These are phyloP conservation scores for Tympanoctomys barrerae DNA, from an alignment of 2,797 vertebrate genomes.

Conservation along the genomic window DNA sequence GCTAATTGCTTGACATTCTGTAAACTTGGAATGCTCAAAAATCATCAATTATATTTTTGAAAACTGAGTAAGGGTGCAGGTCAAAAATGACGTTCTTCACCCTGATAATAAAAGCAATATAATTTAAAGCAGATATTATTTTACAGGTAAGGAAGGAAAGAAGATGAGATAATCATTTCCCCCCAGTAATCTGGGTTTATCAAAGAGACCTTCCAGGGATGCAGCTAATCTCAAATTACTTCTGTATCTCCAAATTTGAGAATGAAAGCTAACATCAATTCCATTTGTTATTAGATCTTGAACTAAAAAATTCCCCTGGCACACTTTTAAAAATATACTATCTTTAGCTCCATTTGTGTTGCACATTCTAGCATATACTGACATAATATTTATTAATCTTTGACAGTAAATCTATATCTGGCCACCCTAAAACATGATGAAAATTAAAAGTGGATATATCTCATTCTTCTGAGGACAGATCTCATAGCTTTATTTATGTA, in stretches of 20 bases:
- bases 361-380: not conserved
- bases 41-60: slow-evolving; percentile 67
- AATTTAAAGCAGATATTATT: slow-evolving; percentile 33
- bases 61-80: slow-evolving; percentile 56
- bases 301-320: slow-evolving; percentile 2
- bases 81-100: not conserved
- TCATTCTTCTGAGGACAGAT: not conserved
- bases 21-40: slow-evolving; percentile 67
- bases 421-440: not conserved
- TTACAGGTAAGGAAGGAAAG: not conserved
- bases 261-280: not conserved
- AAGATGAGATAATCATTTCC: slow-evolving; percentile 13
- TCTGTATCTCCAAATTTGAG: not conserved
- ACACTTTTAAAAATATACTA: slow-evolving; percentile 17
- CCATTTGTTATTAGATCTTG: not conserved
- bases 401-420: slow-evolving; percentile 55
- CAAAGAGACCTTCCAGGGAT: not conserved
- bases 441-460: not conserved
- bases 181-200: not conserved
- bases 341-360: not conserved
- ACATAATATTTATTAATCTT: not conserved
- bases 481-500: not conserved
- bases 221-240: not conserved
- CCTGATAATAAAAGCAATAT: slow-evolving; percentile 59
- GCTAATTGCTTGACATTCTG: slow-evolving; percentile 78